Evolutionary conservation across 2,113 vertebrate genomes (phyloP), one percentile per base, ranked within the genome.

Genomic region (Gorilla gorilla): DNA sequence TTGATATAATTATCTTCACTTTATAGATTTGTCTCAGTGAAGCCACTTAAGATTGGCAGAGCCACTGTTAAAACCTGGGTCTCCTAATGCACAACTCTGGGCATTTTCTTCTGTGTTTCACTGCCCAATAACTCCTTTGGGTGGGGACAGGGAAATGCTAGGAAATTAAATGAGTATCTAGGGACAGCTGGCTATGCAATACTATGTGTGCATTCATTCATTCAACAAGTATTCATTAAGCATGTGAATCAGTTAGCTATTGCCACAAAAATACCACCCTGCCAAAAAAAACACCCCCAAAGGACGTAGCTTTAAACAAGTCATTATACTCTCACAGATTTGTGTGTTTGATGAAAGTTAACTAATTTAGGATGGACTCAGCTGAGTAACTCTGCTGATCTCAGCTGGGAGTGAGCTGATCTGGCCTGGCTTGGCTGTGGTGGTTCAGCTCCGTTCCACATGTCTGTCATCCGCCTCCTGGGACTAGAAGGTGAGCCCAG

Each of bases 1-100:
- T 92, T 98, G 80, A 16, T 84, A 45, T n/a, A 94, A 59, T 50
- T 82, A 89, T 25, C 61, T 16, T 93, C 14, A 59, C n/a, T 83
- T 76, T 64, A 64, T 22, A 57, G 43, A 68, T 61, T 35, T 89
- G 35, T 32, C 83, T 94, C 94, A 75, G 9, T 48, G 61, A 83
- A 89, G 40, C 4, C 43, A 48, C 66, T 72, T 55, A 83, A 85
- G 22, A 23, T 83, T 93, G 5, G n/a, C n/a, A 89, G 68, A 96
- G 5, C 18, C 73, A 89, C 32, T 64, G 11, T 55, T 94, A 50
- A 90, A 92, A 95, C 57, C 35, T 64, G 13, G 22, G 57, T 90
- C 55, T 93, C 82, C 78, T 83, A 81, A 79, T 79, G 59, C 61
- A 92, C n/a, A 85, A 48, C 13, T 78, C 27, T 66, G 8, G 48